phyloP scores from a whole-genome alignment of 64 coral and sea anemone genomes.

The Montipora capricornis region DNA sequence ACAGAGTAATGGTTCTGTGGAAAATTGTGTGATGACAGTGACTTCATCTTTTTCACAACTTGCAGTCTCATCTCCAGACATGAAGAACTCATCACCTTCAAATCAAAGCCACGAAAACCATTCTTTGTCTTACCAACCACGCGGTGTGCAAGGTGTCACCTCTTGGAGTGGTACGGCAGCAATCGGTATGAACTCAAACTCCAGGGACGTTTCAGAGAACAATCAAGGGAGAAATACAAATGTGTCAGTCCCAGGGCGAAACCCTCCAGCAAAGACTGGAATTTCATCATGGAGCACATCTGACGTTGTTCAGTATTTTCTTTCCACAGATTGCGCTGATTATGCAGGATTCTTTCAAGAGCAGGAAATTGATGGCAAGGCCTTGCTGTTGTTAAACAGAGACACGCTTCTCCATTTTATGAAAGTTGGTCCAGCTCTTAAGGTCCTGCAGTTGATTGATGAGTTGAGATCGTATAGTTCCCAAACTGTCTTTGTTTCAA shows the following conservation, averaged over 20 bases:
- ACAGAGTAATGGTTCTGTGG: not conserved
- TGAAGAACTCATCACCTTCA: not conserved
- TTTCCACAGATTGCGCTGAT: conserved; percentile 27
- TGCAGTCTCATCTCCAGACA: not conserved
- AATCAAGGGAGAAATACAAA: not conserved
- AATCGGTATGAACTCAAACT: not conserved
- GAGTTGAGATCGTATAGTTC: not conserved
- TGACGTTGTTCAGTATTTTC: conserved; percentile 60
- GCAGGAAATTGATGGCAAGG: conserved; percentile 75
- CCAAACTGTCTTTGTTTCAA: no score
- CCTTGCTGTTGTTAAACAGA: conserved; percentile 52
- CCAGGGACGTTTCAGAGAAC: not conserved
- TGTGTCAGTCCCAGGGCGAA: not conserved
- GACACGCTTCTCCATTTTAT: conserved; percentile 56
- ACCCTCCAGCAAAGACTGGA: not conserved
- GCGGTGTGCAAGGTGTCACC: not conserved
- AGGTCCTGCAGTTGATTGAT: conserved; percentile 47
- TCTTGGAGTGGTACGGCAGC: not conserved
- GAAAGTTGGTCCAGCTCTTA: conserved; percentile 67
- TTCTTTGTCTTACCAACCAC: not conserved
- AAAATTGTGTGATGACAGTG: conserved; percentile 2
- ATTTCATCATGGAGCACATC: conserved; percentile 40
- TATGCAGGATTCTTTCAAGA: conserved; percentile 70
- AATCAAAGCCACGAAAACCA: not conserved
- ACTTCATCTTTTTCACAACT: not conserved